A percentile compares a stretch with the other conserved stretches of the same genome.
Conservation (phyloP, 2,113 vertebrate species). For the Abramis brama region DNA sequence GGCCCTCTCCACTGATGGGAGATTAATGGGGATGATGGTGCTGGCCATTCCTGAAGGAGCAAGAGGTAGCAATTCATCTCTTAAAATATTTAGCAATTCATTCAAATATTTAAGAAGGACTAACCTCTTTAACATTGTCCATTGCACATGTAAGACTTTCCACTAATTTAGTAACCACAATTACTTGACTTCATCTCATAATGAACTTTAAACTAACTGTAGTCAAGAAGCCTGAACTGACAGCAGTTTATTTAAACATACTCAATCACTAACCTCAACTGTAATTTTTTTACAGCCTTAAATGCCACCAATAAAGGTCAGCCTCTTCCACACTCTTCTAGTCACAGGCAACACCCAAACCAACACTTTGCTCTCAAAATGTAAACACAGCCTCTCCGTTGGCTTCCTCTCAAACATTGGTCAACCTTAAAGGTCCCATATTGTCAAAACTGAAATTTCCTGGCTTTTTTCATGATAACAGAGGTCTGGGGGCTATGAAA, state of each 20-base stretch:
- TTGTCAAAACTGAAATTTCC: no score
- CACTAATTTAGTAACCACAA: background rate
- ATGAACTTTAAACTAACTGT: background rate
- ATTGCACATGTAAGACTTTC: background rate
- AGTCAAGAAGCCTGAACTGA: background rate
- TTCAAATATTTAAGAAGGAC: background rate
- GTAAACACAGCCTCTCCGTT: background rate
- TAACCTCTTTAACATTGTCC: background rate
- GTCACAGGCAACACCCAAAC: conserved; percentile 11
- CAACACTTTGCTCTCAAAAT: background rate
- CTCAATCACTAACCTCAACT: background rate
- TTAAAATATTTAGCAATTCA: background rate
- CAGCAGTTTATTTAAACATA: background rate
- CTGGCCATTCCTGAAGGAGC: background rate
- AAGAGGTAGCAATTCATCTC: background rate
- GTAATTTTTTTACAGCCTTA: background rate
- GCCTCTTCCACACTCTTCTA: background rate
- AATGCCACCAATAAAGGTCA: background rate
- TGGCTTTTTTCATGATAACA: no score
- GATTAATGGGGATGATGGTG: conserved; percentile 32
- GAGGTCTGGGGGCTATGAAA: no score
- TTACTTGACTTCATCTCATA: background rate
- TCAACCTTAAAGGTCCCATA: background rate
- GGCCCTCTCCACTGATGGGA: conserved; percentile 2
- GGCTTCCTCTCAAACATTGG: background rate